Conservation (phyloP, 1,140 invertebrate genomes). For the Drosophila sechellia region DNA sequence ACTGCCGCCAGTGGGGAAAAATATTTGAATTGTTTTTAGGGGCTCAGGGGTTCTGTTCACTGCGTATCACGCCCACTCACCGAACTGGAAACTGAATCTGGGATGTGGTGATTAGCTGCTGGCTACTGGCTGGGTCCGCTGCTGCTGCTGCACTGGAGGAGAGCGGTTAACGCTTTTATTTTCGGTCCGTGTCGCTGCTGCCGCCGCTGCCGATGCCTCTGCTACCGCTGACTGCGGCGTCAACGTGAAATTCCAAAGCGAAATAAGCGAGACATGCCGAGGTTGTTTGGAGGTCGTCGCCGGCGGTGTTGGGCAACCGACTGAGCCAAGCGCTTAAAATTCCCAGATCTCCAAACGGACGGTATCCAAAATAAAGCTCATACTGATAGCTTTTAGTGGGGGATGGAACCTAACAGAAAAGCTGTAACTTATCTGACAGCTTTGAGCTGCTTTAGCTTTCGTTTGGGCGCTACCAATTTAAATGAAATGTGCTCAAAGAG, state of each 20-base stretch:
- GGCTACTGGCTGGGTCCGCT: slow-evolving; percentile 74
- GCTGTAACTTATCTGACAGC: not conserved
- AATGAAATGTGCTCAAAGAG: not conserved
- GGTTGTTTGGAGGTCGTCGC: slow-evolving; percentile 79
- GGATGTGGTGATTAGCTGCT: slow-evolving; percentile 54
- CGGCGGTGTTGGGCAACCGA: slow-evolving; percentile 67
- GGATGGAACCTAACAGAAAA: not conserved
- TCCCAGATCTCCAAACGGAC: slow-evolving; percentile 22
- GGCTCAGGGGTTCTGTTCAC: slow-evolving; percentile 26
- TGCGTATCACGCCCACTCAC: slow-evolving; percentile 54
- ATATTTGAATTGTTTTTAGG: slow-evolving; percentile 2
- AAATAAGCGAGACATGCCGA: slow-evolving; percentile 65
- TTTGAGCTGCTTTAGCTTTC: slow-evolving; percentile 33
- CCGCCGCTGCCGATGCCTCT: slow-evolving; percentile 15
- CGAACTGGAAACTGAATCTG: slow-evolving; percentile 72
- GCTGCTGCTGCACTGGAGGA: slow-evolving; percentile 78
- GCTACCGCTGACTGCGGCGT: slow-evolving; percentile 35
- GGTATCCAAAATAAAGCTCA: slow-evolving; percentile 51
- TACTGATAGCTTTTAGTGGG: slow-evolving; percentile 38
- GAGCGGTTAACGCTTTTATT: slow-evolving; percentile 70
- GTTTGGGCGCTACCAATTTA: not conserved
- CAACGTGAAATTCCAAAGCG: slow-evolving; percentile 73
- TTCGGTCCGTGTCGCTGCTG: slow-evolving; percentile 33
- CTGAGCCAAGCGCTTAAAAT: slow-evolving; percentile 54
- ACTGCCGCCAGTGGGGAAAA: not conserved